These are phyloP conservation scores for Panonychus citri DNA, from an alignment of 1,140 invertebrate genomes.

Conservation along the genomic window DNA sequence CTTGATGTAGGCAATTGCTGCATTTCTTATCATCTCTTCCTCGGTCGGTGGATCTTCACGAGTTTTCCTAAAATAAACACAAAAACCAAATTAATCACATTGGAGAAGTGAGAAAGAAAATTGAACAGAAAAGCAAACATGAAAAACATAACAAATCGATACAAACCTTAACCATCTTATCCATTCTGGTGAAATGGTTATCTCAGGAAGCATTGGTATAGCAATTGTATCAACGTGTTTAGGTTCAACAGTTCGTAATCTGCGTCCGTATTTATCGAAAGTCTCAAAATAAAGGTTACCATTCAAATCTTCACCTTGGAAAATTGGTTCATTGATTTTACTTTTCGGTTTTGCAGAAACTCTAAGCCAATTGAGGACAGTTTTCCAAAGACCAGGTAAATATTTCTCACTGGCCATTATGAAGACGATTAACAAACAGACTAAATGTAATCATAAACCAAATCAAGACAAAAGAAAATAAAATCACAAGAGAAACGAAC, in stretches of 20 bases:
- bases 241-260: background rate
- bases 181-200: background rate
- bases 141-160: background rate
- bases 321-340: background rate
- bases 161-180: background rate
- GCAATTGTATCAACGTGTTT: background rate
- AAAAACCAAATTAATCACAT: too few relatives aligned
- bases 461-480: too few relatives aligned
- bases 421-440: too few relatives aligned
- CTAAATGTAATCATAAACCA: too few relatives aligned
- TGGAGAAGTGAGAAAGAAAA: background rate
- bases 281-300: background rate
- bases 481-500: too few relatives aligned
- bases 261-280: background rate
- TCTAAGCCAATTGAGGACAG: too few relatives aligned
- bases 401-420: too few relatives aligned
- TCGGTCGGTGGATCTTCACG: background rate
- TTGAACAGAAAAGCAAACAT: background rate
- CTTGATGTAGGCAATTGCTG: background rate
- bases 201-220: background rate
- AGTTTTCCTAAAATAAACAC: background rate
- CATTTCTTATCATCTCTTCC: background rate
- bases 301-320: background rate
- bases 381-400: too few relatives aligned
- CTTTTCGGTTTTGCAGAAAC: too few relatives aligned